Evolutionary conservation across 1,140 invertebrate species (phyloP).

Genomic region (Drosophila athabasca): DNA sequence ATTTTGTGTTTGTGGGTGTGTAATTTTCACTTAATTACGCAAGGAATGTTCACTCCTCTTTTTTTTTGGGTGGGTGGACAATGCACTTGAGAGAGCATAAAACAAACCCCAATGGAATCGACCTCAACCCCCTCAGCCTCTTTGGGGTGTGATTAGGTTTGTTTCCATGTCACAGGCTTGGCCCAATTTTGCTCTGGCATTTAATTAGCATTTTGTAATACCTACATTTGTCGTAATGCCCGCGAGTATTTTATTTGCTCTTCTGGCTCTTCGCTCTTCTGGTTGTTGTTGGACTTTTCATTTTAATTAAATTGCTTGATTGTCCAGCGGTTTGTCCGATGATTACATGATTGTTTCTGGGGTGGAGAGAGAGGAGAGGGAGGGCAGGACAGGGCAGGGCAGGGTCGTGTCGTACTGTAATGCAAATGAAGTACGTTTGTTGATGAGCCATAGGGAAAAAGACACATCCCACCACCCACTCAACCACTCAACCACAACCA

Average conservation of each 20-base stretch:
- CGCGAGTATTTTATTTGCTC: constrained; percentile 59
- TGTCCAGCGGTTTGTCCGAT: constrained; percentile 40
- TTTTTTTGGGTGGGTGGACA: constrained; percentile 25
- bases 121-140: neutral
- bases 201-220: constrained; percentile 81
- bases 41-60: constrained; percentile 52
- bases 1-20: constrained; percentile 14
- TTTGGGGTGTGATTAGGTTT: constrained; percentile 66
- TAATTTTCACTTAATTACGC: constrained; percentile 73
- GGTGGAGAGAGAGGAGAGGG: neutral
- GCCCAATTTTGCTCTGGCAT: constrained; percentile 67
- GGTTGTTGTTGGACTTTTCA: constrained; percentile 52
- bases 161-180: constrained; percentile 66
- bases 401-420: constrained; percentile 11
- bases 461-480: no score
- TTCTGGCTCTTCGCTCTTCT: neutral
- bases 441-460: constrained; percentile 3
- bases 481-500: neutral
- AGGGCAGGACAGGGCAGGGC: neutral
- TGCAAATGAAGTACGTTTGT: constrained; percentile 30
- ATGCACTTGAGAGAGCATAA: constrained; percentile 40
- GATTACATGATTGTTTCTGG: constrained; percentile 48
- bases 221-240: constrained; percentile 61
- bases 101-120: constrained; percentile 19
- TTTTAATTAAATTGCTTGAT: constrained; percentile 66